Percentiles rank a stretch among this genome's conserved stretches.
Conservation (phyloP, 2,888 invertebrate species). For the Hemicrepidius hirtus region DNA sequence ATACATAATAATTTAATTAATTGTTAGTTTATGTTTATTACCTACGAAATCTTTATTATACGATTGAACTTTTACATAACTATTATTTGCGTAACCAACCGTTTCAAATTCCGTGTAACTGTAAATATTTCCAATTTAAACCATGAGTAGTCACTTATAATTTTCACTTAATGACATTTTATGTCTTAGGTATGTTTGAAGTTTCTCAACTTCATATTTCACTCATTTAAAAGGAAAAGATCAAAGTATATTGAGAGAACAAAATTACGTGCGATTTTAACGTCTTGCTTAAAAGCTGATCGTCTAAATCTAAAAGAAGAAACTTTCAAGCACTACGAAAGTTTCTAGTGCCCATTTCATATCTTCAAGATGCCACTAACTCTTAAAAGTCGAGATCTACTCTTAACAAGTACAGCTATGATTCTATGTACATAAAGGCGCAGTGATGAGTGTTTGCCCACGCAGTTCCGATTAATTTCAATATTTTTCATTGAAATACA, state of each 20-base stretch:
- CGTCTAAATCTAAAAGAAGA: constrained; percentile 12
- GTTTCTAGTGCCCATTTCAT: constrained; percentile 30
- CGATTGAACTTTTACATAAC: not conserved
- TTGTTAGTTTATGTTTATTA: not conserved
- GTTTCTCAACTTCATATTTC: not conserved
- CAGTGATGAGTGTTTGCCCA: constrained; percentile 23
- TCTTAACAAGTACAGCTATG: constrained; percentile 31
- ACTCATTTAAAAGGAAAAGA: not conserved
- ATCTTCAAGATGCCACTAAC: constrained; percentile 28
- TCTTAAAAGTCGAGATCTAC: constrained; percentile 30
- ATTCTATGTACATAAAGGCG: constrained; percentile 34
- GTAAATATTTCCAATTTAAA: not conserved
- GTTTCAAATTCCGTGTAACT: not conserved
- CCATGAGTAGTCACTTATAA: too few species aligned
- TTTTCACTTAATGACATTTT: too few species aligned
- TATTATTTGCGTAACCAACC: not conserved
- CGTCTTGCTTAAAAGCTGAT: constrained; percentile 1
- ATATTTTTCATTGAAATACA: constrained; percentile 8
- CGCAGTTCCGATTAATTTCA: constrained; percentile 31
- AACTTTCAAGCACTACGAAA: constrained; percentile 27
- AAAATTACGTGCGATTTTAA: constrained; percentile 13
- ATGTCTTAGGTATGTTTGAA: too few species aligned
- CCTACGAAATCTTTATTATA: not conserved
- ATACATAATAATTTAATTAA: not conserved
- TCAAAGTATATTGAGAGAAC: not conserved